Conservation (phyloP, 2,113 vertebrate species). For the Ramphastos sulfuratus region DNA sequence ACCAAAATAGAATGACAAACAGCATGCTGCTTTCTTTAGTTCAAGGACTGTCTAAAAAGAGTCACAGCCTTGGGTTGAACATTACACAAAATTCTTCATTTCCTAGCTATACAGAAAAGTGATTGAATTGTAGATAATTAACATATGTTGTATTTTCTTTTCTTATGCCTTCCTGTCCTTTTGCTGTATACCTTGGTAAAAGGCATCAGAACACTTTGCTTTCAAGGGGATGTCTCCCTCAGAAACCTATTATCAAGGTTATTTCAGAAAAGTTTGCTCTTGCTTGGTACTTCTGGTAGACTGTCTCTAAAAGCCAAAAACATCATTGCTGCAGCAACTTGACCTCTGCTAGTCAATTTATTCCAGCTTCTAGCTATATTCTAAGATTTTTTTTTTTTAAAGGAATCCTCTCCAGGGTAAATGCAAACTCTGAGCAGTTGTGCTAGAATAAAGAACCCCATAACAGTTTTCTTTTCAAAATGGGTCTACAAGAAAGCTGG, state of each 20-base stretch:
- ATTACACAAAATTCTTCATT: conserved; percentile 41
- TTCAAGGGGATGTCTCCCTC: conserved; percentile 1
- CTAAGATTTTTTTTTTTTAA: not conserved
- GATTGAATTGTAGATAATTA: conserved; percentile 39
- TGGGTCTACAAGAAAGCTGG: not conserved
- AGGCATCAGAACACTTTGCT: not conserved
- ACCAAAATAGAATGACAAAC: not conserved
- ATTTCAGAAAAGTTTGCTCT: conserved; percentile 38
- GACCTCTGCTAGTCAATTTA: not conserved
- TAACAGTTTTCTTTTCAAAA: not conserved
- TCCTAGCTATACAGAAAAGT: conserved; percentile 17
- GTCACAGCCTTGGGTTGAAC: not conserved
- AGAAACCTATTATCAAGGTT: conserved; percentile 49
- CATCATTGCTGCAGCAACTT: not conserved
- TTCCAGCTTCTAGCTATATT: conserved; percentile 3
- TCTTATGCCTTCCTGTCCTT: conserved; percentile 4
- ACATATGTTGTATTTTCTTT: conserved; percentile 27
- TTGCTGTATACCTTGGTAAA: not conserved
- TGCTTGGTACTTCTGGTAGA: not conserved
- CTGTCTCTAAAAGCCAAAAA: conserved; percentile 10
- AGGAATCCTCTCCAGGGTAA: not conserved
- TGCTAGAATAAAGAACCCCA: not conserved
- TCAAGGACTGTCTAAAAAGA: conserved; percentile 42
- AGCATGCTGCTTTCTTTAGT: conserved; percentile 8
- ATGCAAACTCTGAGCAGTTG: not conserved